These are phyloP conservation scores for Lysandra bellargus DNA, from an alignment of 2,888 invertebrate genomes.

Conservation along the genomic window DNA sequence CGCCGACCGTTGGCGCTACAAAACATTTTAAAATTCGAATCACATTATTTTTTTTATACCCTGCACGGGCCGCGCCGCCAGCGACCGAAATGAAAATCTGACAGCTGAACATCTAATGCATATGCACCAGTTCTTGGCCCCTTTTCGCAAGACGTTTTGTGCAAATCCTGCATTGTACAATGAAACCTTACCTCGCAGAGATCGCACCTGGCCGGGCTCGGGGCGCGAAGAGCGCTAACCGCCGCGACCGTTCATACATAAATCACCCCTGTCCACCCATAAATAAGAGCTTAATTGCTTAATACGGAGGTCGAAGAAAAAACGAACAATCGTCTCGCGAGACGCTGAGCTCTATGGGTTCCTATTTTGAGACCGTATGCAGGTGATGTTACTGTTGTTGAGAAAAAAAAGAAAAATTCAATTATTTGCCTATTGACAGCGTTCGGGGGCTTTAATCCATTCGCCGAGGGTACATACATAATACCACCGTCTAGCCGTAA, in stretches of 20 bases:
- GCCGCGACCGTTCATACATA: slow-evolving; percentile 51
- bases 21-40: slow-evolving; percentile 34
- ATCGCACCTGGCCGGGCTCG: slow-evolving; percentile 67
- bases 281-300: slow-evolving; percentile 70
- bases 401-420: slow-evolving; percentile 61
- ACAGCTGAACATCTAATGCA: slow-evolving; percentile 37
- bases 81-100: not conserved
- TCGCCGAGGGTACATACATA: slow-evolving; percentile 45
- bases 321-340: slow-evolving; percentile 61
- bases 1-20: slow-evolving; percentile 42
- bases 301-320: slow-evolving; percentile 53
- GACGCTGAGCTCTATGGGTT: slow-evolving; percentile 72
- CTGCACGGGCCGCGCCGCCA: slow-evolving; percentile 17
- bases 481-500: slow-evolving; percentile 21
- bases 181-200: slow-evolving; percentile 64
- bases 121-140: slow-evolving; percentile 61
- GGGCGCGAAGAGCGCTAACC: slow-evolving; percentile 51
- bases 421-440: slow-evolving; percentile 72
- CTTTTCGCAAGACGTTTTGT: slow-evolving; percentile 69
- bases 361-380: slow-evolving; percentile 58
- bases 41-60: slow-evolving; percentile 40
- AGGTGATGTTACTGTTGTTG: slow-evolving; percentile 71
- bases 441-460: slow-evolving; percentile 61
- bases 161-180: slow-evolving; percentile 76
- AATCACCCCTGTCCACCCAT: slow-evolving; percentile 62